Evolutionary conservation across 2,888 invertebrate species (phyloP), one percentile per base, ranked within the genome.

Genomic region (Diloba caeruleocephala): DNA sequence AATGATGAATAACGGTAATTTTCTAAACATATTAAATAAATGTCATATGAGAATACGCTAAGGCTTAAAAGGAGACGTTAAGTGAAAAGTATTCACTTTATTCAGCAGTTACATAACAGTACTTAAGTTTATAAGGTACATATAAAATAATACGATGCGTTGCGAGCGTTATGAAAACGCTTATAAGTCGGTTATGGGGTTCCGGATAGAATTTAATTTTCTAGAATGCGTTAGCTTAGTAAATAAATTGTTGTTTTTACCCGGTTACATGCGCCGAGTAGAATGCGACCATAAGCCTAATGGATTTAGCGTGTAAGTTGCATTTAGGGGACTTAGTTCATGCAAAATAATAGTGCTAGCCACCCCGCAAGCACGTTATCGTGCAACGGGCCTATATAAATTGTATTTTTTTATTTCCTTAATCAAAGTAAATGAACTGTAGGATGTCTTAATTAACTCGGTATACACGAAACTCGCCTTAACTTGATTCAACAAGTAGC

Each of bases 241-340:
- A 72, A 73, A 68, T 68, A 74, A 66, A 71, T 60, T 51, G 67
- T 64, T 74, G 71, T 78, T 74, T 77, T 77, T 71, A 62, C 63
- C 48, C 56, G 53, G 53, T 63, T 50, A 60, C 57, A 61, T 38
- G 50, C 51, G 43, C 52, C 42, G 43, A 53, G 51, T 55, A 71
- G 55, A 75, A 64, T 63, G 52, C 60, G 56, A 71, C 74, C 74
- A 78, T 79, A 78, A 82, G 78, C 80, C 82, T 88, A 89, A 89
- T 88, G 89, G 87, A 86, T 82, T 87, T 85, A 79, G 73, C 85
- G 66, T 87, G 88, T 88, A 83, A 78, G 82, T 83, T 87, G 82
- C 82, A 82, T 85, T 85, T 83, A 78, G 79, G 71, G 68, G 77
- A 71, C 75, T 78, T 76, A 74, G 69, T 78, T 75, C 71, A 75